phyloP scores from a whole-genome alignment of 2,888 invertebrate genomes.

The Drosophila mayaguana region DNA sequence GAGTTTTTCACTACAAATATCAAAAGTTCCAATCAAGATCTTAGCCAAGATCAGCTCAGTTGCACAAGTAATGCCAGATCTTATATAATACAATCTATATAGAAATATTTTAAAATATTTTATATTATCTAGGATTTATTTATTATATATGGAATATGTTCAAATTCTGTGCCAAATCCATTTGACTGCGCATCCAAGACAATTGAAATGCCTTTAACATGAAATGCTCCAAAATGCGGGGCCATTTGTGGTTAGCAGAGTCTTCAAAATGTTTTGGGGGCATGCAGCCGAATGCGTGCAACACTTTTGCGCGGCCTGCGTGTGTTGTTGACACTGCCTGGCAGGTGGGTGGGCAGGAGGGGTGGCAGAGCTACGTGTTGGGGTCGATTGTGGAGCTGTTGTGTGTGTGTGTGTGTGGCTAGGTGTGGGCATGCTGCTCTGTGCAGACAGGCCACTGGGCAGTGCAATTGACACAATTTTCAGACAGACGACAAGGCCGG shows the following conservation, averaged over 20 bases:
- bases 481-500: conserved; percentile 76
- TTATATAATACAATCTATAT: too few species aligned
- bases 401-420: not conserved
- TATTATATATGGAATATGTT: too few species aligned
- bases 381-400: not conserved
- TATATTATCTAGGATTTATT: too few species aligned
- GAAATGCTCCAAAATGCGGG: conserved; percentile 3
- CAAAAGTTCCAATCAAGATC: not conserved
- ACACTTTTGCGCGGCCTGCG: conserved; percentile 68
- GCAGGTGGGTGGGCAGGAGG: not conserved
- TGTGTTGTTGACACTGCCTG: conserved; percentile 75
- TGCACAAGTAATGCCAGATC: too few species aligned
- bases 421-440: conserved; percentile 2
- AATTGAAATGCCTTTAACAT: conserved; percentile 27
- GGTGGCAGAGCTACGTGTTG: not conserved
- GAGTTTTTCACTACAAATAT: not conserved
- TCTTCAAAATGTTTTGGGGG: not conserved
- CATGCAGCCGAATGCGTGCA: conserved; percentile 39
- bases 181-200: not conserved
- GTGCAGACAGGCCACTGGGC: conserved; percentile 42
- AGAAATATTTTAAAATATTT: too few species aligned
- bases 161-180: too few species aligned
- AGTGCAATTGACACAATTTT: conserved; percentile 79
- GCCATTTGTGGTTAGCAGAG: not conserved
- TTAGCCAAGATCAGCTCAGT: too few species aligned